phyloP scores from a whole-genome alignment of 2,113 vertebrate genomes.

The Vombatus ursinus region DNA sequence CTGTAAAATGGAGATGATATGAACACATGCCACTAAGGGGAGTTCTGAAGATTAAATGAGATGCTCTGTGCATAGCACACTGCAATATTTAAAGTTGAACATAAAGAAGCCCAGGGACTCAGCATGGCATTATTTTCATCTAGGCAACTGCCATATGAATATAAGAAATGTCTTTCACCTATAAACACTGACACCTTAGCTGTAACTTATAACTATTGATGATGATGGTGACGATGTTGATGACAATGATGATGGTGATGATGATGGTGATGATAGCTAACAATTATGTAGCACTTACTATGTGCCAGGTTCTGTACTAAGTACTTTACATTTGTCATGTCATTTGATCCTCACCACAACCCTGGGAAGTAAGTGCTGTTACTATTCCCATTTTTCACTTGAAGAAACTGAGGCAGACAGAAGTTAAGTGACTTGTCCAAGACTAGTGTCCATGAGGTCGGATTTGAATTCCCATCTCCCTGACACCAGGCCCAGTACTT shows the following conservation, averaged over 20 bases:
- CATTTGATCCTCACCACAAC: not conserved
- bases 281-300: not conserved
- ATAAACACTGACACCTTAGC: not conserved
- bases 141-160: no score
- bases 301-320: not conserved
- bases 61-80: not conserved
- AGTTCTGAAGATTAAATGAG: not conserved
- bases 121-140: not conserved
- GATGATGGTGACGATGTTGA: no score
- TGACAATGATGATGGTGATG: no score
- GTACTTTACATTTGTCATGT: not conserved
- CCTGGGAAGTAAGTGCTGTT: not conserved
- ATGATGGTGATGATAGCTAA: not conserved
- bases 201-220: not conserved
- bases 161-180: not conserved
- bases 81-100: not conserved
- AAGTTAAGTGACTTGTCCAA: not conserved
- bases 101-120: not conserved
- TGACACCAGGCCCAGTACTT: not conserved
- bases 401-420: not conserved
- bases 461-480: not conserved
- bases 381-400: not conserved
- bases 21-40: not conserved
- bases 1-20: not conserved
- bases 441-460: not conserved